Percentiles rank a stretch among this genome's conserved stretches.
Conservation (phyloP, 2,888 invertebrate species). For the Polymixis lichenea region DNA sequence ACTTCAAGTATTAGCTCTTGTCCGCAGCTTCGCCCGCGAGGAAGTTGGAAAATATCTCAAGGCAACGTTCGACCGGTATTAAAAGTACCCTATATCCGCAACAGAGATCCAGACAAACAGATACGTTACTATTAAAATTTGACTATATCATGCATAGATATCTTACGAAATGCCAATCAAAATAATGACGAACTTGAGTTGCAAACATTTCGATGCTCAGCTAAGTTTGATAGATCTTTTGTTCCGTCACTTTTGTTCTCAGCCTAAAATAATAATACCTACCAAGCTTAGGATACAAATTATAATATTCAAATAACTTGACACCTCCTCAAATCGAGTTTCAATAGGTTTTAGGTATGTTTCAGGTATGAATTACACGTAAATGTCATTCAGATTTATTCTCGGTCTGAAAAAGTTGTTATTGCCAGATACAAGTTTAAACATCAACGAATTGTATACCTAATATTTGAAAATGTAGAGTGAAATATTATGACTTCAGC, state of each 20-base stretch:
- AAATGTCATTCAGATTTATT: constrained; percentile 37
- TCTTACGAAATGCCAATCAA: not conserved
- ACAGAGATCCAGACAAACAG: too few species aligned
- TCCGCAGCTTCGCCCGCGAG: too few species aligned
- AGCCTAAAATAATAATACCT: not conserved
- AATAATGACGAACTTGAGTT: not conserved
- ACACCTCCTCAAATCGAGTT: constrained; percentile 11
- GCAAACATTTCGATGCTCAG: not conserved
- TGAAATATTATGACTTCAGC: constrained; percentile 2
- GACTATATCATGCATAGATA: too few species aligned
- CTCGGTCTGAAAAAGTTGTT: constrained; percentile 34
- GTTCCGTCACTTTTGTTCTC: not conserved
- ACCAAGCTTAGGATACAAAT: constrained; percentile 1
- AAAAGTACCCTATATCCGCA: too few species aligned
- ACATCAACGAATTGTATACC: not conserved
- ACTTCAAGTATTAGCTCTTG: too few species aligned
- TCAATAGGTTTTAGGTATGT: constrained; percentile 1
- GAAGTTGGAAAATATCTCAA: too few species aligned
- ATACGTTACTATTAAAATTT: too few species aligned
- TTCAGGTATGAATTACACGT: not conserved
- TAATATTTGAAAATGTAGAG: not conserved
- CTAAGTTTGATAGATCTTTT: not conserved
- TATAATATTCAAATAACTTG: constrained; percentile 32
- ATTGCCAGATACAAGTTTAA: constrained; percentile 10
- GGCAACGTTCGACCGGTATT: too few species aligned